These are phyloP conservation scores for Ips typographus DNA, from an alignment of 1,140 invertebrate species.

Conservation along the genomic window DNA sequence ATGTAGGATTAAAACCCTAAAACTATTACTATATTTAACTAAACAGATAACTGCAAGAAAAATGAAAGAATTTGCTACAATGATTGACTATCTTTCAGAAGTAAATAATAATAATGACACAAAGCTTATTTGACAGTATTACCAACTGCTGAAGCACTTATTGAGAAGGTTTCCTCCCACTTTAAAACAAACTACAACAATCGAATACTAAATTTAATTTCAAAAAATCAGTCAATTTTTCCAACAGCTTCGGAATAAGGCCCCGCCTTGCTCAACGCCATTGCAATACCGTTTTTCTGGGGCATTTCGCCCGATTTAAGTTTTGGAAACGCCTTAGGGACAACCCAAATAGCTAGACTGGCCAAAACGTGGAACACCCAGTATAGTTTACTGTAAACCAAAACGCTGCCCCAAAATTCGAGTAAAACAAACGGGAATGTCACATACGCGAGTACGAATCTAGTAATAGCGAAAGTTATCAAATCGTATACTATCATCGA, in stretches of 20 bases:
- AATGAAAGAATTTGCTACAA: too few species aligned
- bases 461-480: conserved; percentile 75
- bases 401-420: conserved; percentile 61
- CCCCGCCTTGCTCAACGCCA: conserved; percentile 34
- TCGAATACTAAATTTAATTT: conserved; percentile 4
- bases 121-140: too few species aligned
- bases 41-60: too few species aligned
- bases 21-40: too few species aligned
- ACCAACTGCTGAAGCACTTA: too few species aligned
- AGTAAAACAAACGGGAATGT: conserved; percentile 89
- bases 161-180: too few species aligned
- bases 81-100: too few species aligned
- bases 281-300: conserved; percentile 33
- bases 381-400: conserved; percentile 54
- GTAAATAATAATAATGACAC: too few species aligned
- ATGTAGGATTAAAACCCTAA: too few species aligned
- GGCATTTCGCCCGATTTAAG: conserved; percentile 10
- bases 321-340: conserved; percentile 48
- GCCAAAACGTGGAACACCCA: conserved; percentile 56
- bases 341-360: conserved; percentile 48
- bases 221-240: conserved; percentile 35
- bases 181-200: conserved; percentile 7
- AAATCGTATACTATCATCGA: conserved; percentile 75
- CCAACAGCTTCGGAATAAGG: conserved; percentile 36
- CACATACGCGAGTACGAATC: conserved; percentile 80